phyloP scores from a whole-genome alignment of 1,140 invertebrate genomes.

The Zaprionus africanus region DNA sequence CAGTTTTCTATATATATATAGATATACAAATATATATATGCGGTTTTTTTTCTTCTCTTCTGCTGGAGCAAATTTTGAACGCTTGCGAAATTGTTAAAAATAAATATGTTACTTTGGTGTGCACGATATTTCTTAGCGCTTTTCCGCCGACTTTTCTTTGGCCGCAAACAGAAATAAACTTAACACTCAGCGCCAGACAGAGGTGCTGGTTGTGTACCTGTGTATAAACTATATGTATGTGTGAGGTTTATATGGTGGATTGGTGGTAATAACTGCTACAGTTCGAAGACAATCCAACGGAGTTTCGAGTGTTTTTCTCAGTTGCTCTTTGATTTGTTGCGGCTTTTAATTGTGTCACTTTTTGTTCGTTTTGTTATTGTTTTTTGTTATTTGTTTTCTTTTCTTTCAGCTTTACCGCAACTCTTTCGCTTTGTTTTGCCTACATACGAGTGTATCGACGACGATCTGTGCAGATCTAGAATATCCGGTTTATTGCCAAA shows the following conservation, averaged over 20 bases:
- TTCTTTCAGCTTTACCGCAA: slow-evolving; percentile 18
- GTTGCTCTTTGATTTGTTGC: slow-evolving; percentile 36
- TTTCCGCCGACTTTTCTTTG: slow-evolving; percentile 46
- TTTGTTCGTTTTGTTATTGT: slow-evolving; percentile 24
- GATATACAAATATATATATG: slow-evolving; percentile 7
- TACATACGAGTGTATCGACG: slow-evolving; percentile 11
- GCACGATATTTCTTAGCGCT: slow-evolving; percentile 58
- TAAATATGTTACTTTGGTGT: slow-evolving; percentile 74
- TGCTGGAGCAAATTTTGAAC: slow-evolving; percentile 71
- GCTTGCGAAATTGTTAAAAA: slow-evolving; percentile 80
- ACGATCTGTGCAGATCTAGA: slow-evolving; percentile 65
- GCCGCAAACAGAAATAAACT: slow-evolving; percentile 75
- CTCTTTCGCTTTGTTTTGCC: slow-evolving; percentile 52
- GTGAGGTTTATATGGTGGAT: slow-evolving; percentile 22
- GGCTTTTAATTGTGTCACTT: slow-evolving; percentile 55
- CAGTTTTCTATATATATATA: slow-evolving; percentile 22
- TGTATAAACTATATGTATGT: background rate
- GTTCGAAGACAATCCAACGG: slow-evolving; percentile 31
- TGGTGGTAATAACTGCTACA: slow-evolving; percentile 35
- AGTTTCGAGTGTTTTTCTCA: slow-evolving; percentile 4
- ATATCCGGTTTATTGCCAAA: slow-evolving; percentile 71
- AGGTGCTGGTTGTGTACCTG: background rate
- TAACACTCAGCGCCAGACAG: slow-evolving; percentile 65
- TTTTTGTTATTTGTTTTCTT: slow-evolving; percentile 28
- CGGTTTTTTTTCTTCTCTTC: slow-evolving; percentile 37